Evolutionary conservation across 2,888 invertebrate genomes (phyloP).

Genomic region (Chesias legatella): DNA sequence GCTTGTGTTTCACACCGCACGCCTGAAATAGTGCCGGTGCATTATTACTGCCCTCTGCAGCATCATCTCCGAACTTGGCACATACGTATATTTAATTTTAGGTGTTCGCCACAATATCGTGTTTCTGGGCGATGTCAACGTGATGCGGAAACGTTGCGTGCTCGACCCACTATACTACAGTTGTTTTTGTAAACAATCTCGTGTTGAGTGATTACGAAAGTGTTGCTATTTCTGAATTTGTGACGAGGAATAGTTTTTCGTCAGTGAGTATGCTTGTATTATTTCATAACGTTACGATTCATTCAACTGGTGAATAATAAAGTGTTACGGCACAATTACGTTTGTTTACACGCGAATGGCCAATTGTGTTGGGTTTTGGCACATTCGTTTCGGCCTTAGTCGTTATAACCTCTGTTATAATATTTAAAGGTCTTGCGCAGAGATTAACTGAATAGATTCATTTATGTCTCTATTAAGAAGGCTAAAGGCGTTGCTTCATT

Average conservation of each 20-base stretch:
- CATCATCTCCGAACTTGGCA: constrained; percentile 54
- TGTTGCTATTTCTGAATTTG: constrained; percentile 18
- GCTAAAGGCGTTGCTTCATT: constrained; percentile 12
- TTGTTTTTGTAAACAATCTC: constrained; percentile 32
- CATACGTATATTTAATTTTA: constrained; percentile 40
- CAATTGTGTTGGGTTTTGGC: constrained; percentile 9
- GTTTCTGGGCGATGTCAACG: constrained; percentile 17
- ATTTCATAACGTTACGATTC: background rate
- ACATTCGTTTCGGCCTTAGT: constrained; percentile 11
- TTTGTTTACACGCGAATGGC: constrained; percentile 11
- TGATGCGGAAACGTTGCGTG: constrained; percentile 19
- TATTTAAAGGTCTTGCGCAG: constrained; percentile 9
- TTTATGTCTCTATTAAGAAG: constrained; percentile 8
- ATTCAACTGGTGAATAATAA: constrained; percentile 7
- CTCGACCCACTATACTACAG: constrained; percentile 10
- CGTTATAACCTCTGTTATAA: constrained; percentile 7
- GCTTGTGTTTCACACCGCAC: constrained; percentile 55
- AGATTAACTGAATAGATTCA: constrained; percentile 7
- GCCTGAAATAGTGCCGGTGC: constrained; percentile 67
- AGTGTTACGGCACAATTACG: constrained; percentile 5
- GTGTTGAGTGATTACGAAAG: constrained; percentile 20
- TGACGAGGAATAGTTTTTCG: constrained; percentile 10
- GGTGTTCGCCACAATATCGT: constrained; percentile 21
- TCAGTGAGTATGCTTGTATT: background rate
- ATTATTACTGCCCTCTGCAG: constrained; percentile 56